phyloP scores from a whole-genome alignment of 2,113 vertebrate genomes.

The Globicephala melas region DNA sequence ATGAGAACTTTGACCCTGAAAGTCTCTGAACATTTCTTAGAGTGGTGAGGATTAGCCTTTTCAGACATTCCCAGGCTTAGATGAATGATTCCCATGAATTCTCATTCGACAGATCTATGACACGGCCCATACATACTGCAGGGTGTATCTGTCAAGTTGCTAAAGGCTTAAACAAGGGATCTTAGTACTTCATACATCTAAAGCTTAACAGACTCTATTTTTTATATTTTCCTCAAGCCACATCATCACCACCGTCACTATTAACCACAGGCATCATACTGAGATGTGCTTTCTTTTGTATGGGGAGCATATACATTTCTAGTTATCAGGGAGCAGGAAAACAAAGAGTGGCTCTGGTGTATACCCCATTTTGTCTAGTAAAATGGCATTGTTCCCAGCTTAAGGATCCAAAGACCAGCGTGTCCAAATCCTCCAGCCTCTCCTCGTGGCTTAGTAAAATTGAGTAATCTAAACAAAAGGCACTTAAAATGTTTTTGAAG shows the following conservation, averaged over 20 bases:
- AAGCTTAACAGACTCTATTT: neutral
- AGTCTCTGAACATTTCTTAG: neutral
- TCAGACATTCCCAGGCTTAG: constrained; percentile 17
- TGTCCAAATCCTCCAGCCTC: neutral
- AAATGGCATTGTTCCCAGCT: neutral
- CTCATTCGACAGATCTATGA: neutral
- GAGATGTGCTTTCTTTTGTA: neutral
- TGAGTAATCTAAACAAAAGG: neutral
- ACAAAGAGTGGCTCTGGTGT: neutral
- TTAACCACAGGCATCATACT: neutral
- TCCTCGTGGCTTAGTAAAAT: neutral
- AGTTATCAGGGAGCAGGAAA: neutral
- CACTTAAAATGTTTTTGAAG: neutral
- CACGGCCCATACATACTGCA: neutral
- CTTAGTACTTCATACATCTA: constrained; percentile 19
- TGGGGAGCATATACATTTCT: neutral
- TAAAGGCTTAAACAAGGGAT: neutral
- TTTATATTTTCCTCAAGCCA: neutral
- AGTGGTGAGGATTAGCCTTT: constrained; percentile 42
- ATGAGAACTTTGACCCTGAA: neutral
- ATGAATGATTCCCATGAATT: neutral
- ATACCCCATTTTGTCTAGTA: neutral
- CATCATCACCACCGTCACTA: neutral
- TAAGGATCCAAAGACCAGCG: neutral
- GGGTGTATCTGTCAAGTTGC: constrained; percentile 1